Conservation (phyloP, 64 coral and sea anemone genomes). For the Platygyra sinensis region DNA sequence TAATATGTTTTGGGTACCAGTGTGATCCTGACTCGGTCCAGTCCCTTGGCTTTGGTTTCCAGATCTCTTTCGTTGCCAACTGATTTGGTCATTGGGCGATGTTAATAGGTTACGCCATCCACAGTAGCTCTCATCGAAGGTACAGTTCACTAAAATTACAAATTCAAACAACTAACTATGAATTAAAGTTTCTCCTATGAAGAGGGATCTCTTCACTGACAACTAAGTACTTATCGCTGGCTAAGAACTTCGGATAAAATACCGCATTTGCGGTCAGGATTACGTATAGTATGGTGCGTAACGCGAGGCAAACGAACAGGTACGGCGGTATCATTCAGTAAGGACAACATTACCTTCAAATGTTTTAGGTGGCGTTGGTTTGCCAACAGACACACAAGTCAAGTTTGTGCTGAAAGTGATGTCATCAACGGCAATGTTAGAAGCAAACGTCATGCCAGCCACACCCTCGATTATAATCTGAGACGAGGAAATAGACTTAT, state of each 20-base stretch:
- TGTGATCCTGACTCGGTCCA: neutral
- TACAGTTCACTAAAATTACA: neutral
- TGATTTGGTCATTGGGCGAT: neutral
- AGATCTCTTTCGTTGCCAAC: neutral
- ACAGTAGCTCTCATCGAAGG: neutral
- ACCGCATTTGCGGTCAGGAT: too few species aligned
- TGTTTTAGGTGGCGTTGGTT: neutral
- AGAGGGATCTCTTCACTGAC: too few species aligned
- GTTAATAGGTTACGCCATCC: neutral
- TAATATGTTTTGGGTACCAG: neutral
- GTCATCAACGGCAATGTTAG: slow-evolving; percentile 2
- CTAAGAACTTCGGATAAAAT: too few species aligned
- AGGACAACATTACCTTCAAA: neutral
- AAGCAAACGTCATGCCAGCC: neutral
- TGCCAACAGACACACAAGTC: neutral
- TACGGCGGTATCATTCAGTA: neutral
- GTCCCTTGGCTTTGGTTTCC: neutral
- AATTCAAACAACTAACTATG: too few species aligned
- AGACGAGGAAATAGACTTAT: too few species aligned
- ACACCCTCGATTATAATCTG: slow-evolving; percentile 6
- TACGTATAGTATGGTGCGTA: too few species aligned
- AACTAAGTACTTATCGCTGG: too few species aligned
- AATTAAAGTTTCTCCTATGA: too few species aligned
- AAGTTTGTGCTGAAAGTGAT: neutral
- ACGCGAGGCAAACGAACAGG: too few species aligned